Evolutionary conservation across 1,140 invertebrate species (phyloP), one percentile per base, ranked within the genome.

Genomic region (Tenebrio molitor): DNA sequence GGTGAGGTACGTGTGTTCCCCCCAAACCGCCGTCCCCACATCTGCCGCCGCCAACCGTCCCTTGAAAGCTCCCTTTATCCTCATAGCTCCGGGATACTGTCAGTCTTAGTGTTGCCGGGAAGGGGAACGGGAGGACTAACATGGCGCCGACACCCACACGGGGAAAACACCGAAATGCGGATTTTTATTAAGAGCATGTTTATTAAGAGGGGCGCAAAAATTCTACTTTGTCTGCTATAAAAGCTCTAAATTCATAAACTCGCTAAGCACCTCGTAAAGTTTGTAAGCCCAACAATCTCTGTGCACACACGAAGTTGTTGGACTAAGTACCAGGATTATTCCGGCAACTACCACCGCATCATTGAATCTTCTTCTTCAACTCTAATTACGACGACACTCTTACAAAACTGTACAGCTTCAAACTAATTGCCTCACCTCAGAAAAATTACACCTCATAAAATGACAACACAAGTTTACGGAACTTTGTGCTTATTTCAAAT

Each of bases 21-120:
- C 64, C 39, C 36, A 62, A 72, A 67, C 74, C 72, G 67, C 72
- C 46, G 39, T 50, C 62, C 21, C 69, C 74, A 69, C 34, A 33
- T 36, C 41, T 17, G 63, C 71, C 74, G 19, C 41, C 44, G 17
- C 12, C 65, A 17, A 33, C 23, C 66, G 65, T 69, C 39, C 62
- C 65, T 63, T 33, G 33, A 58, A 50, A 69, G 39, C 69, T 65
- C 64, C 36, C 71, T 71, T 77, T 71, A 76, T 75, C 74, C 74
- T 76, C 72, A 76, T 77, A 77, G 76, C 76, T 77, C 29, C 72
- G 70, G 76, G 76, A 77, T 76, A 77, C 76, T 77, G 76, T 76
- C 76, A 73, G 71, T 73, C 58, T 65, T 71, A 69, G 53, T 64
- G 3, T 53, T 29, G 25, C 16, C 66, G 64, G 42, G 67, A 29